These are phyloP conservation scores for Grammatotria lemairii DNA, from an alignment of 2,113 vertebrate species.

Conservation along the genomic window DNA sequence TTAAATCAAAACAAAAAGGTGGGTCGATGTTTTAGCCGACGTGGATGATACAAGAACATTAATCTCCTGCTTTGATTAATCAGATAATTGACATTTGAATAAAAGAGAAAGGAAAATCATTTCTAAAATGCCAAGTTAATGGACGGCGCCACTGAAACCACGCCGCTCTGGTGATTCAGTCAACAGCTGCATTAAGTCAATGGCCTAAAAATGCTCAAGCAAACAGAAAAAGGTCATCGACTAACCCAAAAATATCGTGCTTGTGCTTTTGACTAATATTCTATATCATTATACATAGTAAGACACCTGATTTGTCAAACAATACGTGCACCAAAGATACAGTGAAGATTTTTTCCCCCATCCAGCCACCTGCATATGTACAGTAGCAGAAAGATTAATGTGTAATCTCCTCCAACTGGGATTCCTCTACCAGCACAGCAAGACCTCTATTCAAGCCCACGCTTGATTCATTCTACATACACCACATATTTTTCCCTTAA, in stretches of 20 bases:
- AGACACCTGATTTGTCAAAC: not conserved
- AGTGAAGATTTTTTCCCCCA: not conserved
- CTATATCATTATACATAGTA: not conserved
- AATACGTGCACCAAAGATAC: not conserved
- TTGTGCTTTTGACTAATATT: not conserved
- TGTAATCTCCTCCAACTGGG: not conserved
- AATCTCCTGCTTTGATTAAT: not conserved
- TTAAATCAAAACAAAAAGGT: not conserved
- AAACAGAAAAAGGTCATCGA: not conserved
- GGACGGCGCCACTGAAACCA: not conserved
- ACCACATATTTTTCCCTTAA: not conserved
- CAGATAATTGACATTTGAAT: not conserved
- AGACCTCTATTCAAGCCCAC: not conserved
- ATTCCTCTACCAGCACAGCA: not conserved
- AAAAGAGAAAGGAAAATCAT: not conserved
- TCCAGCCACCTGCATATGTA: not conserved
- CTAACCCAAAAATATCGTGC: not conserved
- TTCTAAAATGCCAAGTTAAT: not conserved
- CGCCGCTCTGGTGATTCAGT: not conserved
- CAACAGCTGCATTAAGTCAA: not conserved
- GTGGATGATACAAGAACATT: not conserved
- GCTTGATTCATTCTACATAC: not conserved
- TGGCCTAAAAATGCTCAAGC: accelerated
- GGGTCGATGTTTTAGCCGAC: not conserved
- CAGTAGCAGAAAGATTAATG: not conserved